Conservation (phyloP, 1,140 invertebrate genomes). For the Trichonephila inaurata region DNA sequence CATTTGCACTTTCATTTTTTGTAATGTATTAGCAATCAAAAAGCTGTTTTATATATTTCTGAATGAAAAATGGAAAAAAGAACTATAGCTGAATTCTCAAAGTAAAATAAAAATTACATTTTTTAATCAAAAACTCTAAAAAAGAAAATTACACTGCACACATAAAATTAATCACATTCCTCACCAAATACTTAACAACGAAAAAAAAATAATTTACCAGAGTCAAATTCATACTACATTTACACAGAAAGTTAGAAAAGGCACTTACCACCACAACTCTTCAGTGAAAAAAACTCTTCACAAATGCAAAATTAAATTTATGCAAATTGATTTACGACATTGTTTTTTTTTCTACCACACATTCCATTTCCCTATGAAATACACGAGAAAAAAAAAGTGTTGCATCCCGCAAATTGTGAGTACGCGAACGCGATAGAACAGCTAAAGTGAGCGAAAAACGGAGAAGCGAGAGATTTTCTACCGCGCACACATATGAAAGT, state of each 20-base stretch:
- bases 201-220: not conserved
- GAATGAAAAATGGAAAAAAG: no score
- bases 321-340: slow-evolving; percentile 15
- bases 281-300: not conserved
- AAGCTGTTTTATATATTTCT: no score
- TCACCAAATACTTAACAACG: not conserved
- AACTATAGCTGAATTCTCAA: no score
- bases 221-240: not conserved
- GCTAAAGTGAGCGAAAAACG: slow-evolving; percentile 1
- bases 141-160: no score
- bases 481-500: not conserved
- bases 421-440: not conserved
- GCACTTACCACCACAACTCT: no score
- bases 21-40: no score
- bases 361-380: not conserved
- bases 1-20: no score
- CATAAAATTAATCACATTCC: not conserved
- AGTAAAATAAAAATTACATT: no score
- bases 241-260: not conserved
- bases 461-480: slow-evolving; percentile 17
- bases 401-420: not conserved
- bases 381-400: not conserved
- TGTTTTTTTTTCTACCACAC: not conserved
- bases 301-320: not conserved
- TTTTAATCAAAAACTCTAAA: no score